A percentile compares a stretch with the other conserved stretches of the same genome.
Conservation (phyloP, 2,113 vertebrate species). For the Gavia stellata region DNA sequence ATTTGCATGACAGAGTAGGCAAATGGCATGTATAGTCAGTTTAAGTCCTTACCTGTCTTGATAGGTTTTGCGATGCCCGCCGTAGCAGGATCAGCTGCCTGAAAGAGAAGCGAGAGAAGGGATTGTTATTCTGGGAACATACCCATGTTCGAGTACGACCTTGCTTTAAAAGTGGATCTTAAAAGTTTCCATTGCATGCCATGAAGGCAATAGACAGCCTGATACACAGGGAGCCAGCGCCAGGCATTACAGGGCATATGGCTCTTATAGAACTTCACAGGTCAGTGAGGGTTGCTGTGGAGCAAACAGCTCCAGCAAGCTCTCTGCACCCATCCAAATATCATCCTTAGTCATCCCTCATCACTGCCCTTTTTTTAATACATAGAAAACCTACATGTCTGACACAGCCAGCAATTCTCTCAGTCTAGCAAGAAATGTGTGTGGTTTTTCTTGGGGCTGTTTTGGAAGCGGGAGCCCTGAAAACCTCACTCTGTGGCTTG, state of each 20-base stretch:
- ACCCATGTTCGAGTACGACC: rapidly evolving
- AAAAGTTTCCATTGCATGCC: not conserved
- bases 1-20: not conserved
- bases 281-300: not conserved
- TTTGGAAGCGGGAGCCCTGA: not conserved
- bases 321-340: not conserved
- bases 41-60: slow-evolving; percentile 33
- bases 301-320: not conserved
- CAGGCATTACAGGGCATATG: rapidly evolving
- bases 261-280: not conserved
- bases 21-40: not conserved
- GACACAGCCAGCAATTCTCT: not conserved
- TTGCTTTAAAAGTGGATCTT: not conserved
- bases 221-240: not conserved
- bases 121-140: not conserved
- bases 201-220: not conserved
- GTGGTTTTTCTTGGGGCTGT: not conserved
- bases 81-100: not conserved
- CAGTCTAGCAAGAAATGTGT: not conserved
- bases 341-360: not conserved
- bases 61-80: not conserved
- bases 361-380: not conserved
- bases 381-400: not conserved
- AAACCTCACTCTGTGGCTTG: not conserved
- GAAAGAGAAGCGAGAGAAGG: not conserved